Evolutionary conservation across 2,888 invertebrate genomes (phyloP), one percentile per base, ranked within the genome.

Genomic region (Rhabditoides inermis): DNA sequence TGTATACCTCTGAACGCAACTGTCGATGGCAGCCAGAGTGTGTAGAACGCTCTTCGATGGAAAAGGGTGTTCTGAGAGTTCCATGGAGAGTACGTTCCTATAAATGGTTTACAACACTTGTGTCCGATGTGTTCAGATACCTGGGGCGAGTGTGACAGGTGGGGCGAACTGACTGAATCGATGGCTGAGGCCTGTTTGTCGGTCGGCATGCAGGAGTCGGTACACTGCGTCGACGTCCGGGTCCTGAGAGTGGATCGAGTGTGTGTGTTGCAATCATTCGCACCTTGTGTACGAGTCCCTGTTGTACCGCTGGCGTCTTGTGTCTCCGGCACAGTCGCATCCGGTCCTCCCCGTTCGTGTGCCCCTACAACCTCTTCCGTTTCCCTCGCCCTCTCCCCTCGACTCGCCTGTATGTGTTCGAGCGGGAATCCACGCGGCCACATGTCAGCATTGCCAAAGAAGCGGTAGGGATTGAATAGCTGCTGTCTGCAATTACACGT

Each of bases 41-140:
- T 61, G 49, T 61, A 62, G 50, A 66, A 66, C 2, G 66, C 63
- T 2, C 42, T 46, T 15, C 54, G 49, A 37, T 60, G 55, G 55
- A 66, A 66, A 0, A 66, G 46, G 5, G 66, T 66, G 39, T 66
- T 65, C 42, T 63, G 66, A 0, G 63, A 63, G 35, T 66, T 66
- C 59, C 60, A 63, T 10, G 66, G 66, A 12, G 66, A 47, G 45
- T 59, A 65, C 0, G 58, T 58, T 6, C 49, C 54, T 48, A 39
- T 25, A 37, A 37, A 27, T 20, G 22, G 20, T 18, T n/a, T 32
- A 18, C 6, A 22, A 23, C 25, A 6, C 3, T 27, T 18, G 3
- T 15, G 26, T 12, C 20, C n/a, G 6, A 6, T 20, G 6, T 20
- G 7, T 40, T 20, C 7, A 40, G 7, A 3, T 26, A 23, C 61